phyloP scores from a whole-genome alignment of 2,797 vertebrate genomes.

The Myiotriccus ornatus region DNA sequence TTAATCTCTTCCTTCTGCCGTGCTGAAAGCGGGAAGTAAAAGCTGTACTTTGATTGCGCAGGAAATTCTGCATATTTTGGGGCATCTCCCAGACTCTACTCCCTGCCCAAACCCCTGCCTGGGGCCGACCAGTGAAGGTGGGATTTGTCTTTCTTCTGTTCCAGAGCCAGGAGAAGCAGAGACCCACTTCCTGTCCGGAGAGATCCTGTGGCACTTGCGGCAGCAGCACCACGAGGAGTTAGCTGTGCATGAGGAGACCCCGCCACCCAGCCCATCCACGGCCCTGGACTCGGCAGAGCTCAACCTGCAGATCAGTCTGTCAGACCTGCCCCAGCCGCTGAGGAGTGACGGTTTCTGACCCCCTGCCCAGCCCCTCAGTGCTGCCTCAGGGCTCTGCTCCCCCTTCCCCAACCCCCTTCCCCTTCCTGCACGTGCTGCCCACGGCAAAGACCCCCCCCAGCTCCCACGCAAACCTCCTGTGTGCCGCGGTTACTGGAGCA shows the following conservation, averaged over 20 bases:
- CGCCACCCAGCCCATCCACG: fast-evolving
- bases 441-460: fast-evolving
- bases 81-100: background rate
- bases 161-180: background rate
- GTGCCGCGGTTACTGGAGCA: background rate
- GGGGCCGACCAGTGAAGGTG: background rate
- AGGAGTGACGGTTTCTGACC: background rate
- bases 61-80: background rate
- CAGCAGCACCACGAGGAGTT: constrained; percentile 11
- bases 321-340: background rate
- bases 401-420: background rate
- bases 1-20: background rate
- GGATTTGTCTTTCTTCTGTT: background rate
- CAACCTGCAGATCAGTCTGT: constrained; percentile 22
- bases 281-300: background rate
- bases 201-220: constrained; percentile 30
- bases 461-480: background rate
- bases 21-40: background rate
- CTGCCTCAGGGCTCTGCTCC: fast-evolving
- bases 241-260: fast-evolving
- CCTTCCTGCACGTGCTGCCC: background rate
- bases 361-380: fast-evolving
- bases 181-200: constrained; percentile 16
- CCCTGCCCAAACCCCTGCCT: background rate
- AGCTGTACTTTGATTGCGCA: background rate